Conservation (phyloP, 2,113 vertebrate genomes). For the Piliocolobus tephrosceles region DNA sequence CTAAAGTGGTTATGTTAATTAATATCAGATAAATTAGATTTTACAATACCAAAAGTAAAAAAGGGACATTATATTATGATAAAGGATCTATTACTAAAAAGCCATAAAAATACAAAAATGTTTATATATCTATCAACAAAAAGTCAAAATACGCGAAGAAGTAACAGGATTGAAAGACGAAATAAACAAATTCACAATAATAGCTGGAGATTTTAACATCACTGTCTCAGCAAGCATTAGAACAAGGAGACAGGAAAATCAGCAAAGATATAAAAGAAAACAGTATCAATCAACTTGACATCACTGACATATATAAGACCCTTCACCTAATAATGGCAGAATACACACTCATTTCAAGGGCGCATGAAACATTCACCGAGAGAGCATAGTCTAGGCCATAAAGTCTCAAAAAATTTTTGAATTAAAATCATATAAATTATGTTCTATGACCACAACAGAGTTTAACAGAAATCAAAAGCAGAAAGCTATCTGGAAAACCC, state of each 20-base stretch:
- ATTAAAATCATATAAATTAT: neutral
- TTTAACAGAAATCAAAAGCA: slow-evolving; percentile 4
- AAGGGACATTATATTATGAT: neutral
- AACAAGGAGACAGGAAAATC: neutral
- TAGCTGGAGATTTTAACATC: neutral
- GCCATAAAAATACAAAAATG: neutral
- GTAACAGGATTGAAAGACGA: neutral
- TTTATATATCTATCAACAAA: neutral
- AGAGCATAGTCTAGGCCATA: neutral
- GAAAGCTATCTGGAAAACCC: neutral
- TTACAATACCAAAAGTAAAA: slow-evolving; percentile 11
- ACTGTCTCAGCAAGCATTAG: neutral
- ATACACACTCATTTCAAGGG: neutral
- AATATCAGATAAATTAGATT: neutral
- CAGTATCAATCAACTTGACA: neutral
- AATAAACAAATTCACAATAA: neutral
- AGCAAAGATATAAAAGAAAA: neutral
- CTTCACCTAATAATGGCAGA: neutral
- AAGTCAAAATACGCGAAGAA: neutral
- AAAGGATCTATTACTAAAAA: neutral
- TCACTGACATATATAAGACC: neutral
- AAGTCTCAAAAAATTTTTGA: neutral
- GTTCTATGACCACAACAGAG: neutral
- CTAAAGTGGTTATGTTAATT: neutral
- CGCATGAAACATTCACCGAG: neutral